phyloP scores from a whole-genome alignment of 92 coral and sea anemone species.

The Zoanthus sansibaricus region DNA sequence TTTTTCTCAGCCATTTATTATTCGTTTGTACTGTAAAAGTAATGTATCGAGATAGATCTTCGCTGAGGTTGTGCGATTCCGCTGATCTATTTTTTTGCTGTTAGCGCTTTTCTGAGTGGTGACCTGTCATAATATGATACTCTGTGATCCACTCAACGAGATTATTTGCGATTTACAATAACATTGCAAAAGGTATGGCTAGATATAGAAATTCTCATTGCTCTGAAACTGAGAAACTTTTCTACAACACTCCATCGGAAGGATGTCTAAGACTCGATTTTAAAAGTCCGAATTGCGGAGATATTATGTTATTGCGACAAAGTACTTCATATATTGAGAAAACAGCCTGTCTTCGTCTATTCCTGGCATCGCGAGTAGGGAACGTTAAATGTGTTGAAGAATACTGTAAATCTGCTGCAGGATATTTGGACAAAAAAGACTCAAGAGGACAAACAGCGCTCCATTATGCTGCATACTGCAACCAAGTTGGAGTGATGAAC shows the following conservation, averaged over 20 bases:
- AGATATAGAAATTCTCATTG: not conserved
- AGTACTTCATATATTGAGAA: not conserved
- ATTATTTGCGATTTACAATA: not conserved
- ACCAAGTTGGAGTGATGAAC: not conserved
- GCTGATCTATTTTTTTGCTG: too few relatives aligned
- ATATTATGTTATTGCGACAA: not conserved
- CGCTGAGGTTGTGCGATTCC: too few relatives aligned
- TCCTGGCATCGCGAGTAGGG: constrained; percentile 22
- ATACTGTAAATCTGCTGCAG: not conserved
- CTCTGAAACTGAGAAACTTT: constrained; percentile 1
- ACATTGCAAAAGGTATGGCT: not conserved
- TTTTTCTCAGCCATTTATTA: too few relatives aligned
- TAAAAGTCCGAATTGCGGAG: not conserved
- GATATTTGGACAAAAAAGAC: not conserved
- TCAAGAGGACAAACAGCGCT: not conserved
- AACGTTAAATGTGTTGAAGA: not conserved
- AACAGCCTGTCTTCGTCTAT: not conserved
- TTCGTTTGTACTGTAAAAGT: too few relatives aligned
- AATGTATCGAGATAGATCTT: too few relatives aligned
- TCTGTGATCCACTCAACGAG: too few relatives aligned
- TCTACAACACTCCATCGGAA: not conserved
- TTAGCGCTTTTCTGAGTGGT: too few relatives aligned
- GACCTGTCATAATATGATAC: too few relatives aligned
- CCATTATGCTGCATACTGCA: constrained; percentile 18
- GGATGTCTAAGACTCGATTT: constrained; percentile 23